phyloP scores from a whole-genome alignment of 2,113 vertebrate genomes.

The Pycnonotus jocosus region DNA sequence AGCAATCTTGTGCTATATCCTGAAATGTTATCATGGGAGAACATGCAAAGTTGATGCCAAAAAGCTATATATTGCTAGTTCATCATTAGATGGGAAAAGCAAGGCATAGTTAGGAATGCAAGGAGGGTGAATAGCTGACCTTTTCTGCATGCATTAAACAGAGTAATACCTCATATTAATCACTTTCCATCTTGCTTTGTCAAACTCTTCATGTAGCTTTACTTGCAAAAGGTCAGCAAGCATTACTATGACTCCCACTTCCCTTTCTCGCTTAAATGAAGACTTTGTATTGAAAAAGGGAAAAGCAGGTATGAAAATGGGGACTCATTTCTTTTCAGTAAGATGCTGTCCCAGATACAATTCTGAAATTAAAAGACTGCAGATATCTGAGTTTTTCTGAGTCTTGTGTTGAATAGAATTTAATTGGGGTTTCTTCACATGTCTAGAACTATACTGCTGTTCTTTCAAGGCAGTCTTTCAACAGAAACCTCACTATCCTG shows the following conservation, averaged over 20 bases:
- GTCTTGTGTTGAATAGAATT: not conserved
- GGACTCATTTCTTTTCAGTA: not conserved
- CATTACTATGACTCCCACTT: not conserved
- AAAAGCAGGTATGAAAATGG: not conserved
- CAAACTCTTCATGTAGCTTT: conserved; percentile 21
- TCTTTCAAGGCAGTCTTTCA: not conserved
- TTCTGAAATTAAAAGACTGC: not conserved
- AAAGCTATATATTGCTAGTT: not conserved
- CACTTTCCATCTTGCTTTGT: conserved; percentile 21
- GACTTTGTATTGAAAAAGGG: not conserved
- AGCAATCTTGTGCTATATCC: not conserved
- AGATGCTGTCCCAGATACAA: not conserved
- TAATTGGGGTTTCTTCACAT: not conserved
- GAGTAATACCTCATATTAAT: conserved; percentile 1
- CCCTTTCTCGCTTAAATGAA: not conserved
- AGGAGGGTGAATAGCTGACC: not conserved
- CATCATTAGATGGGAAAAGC: not conserved
- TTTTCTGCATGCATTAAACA: conserved; percentile 13
- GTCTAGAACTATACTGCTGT: not conserved
- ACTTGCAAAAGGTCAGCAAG: conserved; percentile 39
- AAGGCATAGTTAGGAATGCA: not conserved
- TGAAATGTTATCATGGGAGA: not conserved
- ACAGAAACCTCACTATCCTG: not conserved
- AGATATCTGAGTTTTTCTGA: not conserved
- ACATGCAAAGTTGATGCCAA: not conserved